Evolutionary conservation across 1,140 invertebrate species (phyloP).

Genomic region (Pentalonia nigronervosa): DNA sequence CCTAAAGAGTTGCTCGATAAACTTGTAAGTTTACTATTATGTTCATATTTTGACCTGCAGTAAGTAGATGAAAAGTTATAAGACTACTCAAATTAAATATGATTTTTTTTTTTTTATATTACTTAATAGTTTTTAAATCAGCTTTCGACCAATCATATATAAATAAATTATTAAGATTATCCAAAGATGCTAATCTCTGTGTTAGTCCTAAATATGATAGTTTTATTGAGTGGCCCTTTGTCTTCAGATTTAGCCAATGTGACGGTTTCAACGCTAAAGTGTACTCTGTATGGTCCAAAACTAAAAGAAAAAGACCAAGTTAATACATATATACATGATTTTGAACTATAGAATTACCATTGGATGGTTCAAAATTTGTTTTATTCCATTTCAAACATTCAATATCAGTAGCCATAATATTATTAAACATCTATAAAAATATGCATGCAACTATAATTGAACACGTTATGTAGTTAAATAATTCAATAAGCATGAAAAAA

Average conservation of each 20-base stretch:
- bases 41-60: constrained; percentile 10
- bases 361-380: background rate
- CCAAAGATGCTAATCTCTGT: constrained; percentile 40
- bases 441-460: background rate
- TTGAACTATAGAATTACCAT: background rate
- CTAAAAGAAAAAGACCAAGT: background rate
- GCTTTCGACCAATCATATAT: constrained; percentile 27
- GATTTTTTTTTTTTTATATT: background rate
- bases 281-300: background rate
- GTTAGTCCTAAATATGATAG: background rate
- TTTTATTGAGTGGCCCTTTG: constrained; percentile 47
- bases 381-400: constrained; percentile 49
- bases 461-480: background rate
- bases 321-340: background rate
- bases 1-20: background rate
- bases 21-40: constrained; percentile 25
- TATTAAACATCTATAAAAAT: background rate
- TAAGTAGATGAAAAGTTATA: background rate
- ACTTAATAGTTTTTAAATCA: constrained; percentile 39
- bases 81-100: background rate
- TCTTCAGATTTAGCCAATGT: background rate
- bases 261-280: constrained; percentile 40
- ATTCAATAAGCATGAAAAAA: background rate
- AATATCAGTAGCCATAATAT: background rate
- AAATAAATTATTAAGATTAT: constrained; percentile 25